Base-by-base conservation (phyloP, 1,140 invertebrate genomes). In the Chrysomallon squamiferum region DNA sequence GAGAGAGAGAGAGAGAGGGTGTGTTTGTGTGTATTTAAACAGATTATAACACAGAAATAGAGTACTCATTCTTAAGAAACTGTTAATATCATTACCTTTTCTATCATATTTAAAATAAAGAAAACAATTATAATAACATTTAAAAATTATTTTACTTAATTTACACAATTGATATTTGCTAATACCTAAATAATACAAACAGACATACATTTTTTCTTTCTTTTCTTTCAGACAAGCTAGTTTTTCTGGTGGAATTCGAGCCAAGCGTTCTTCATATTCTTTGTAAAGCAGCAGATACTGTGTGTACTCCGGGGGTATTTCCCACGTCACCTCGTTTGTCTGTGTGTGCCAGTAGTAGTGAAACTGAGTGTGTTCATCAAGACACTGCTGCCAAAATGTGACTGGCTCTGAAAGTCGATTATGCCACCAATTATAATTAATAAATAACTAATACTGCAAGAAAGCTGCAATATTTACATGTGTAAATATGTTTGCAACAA, bases 241-340 rank as follows among this genome's bases (percentile, higher is more conserved):
- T 22, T 62, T 62, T 27, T 70, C 60, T 5, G 50, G 57, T 18
- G 66, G 68, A 13, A 76, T 72, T 38, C 69, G 69, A 4, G 68
- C 70, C 4, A 80, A 60, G 50, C 72, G 75, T 54, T 82, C 80
- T 30, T 80, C 74, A 66, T 81, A 84, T 49, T 80, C 78, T 57
- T 78, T 75, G 25, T 67, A 69, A 15, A 81, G 67, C 9, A 79
- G 65, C 6, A 85, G 66, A 57, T 79, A 84, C 64, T 82, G 73
- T 20, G 83, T 86, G 58, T 88, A 86, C 72, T 90, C 90, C 6
- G 83, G 68, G 25, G 91, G 91, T 62, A 89, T 88, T 64, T 91
- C 90, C 91, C 91, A 93, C 11, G 90, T 91, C 2, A 92, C 91
- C 74, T 90, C 88, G 80, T 92, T 91, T 1, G 90, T 91, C 59